phyloP scores from a whole-genome alignment of 1,140 invertebrate genomes.

The Euura saliciscinereae region DNA sequence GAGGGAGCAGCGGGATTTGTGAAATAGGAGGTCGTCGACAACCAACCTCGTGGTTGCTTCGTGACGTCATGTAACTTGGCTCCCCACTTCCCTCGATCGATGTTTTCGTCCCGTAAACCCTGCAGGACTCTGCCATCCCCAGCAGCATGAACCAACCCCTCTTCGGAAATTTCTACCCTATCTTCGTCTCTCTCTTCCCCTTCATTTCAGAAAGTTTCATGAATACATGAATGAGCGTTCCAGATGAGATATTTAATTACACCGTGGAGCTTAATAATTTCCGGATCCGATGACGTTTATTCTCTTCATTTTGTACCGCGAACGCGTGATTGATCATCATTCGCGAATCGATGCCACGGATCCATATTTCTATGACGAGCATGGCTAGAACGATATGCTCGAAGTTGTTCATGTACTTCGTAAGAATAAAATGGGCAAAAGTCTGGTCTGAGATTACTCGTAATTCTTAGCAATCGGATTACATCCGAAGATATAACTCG shows the following conservation, averaged over 20 bases:
- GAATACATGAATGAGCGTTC: conserved; percentile 9
- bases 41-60: conserved; percentile 1
- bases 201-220: not conserved
- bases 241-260: conserved; percentile 10
- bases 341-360: too few relatives aligned
- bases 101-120: conserved; percentile 5
- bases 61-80: conserved; percentile 8
- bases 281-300: too few relatives aligned
- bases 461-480: too few relatives aligned
- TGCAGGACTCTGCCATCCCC: not conserved
- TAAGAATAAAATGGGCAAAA: too few relatives aligned
- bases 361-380: too few relatives aligned
- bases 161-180: not conserved
- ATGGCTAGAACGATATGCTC: too few relatives aligned
- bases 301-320: too few relatives aligned
- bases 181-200: not conserved
- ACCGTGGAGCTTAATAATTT: not conserved
- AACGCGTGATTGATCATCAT: too few relatives aligned
- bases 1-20: not conserved
- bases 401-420: too few relatives aligned
- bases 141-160: not conserved
- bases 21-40: not conserved
- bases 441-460: too few relatives aligned
- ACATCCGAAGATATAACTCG: too few relatives aligned
- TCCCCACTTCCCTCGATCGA: conserved; percentile 7